Evolutionary conservation across 2,113 vertebrate species (phyloP).

Genomic region (Spea multiplicata): DNA sequence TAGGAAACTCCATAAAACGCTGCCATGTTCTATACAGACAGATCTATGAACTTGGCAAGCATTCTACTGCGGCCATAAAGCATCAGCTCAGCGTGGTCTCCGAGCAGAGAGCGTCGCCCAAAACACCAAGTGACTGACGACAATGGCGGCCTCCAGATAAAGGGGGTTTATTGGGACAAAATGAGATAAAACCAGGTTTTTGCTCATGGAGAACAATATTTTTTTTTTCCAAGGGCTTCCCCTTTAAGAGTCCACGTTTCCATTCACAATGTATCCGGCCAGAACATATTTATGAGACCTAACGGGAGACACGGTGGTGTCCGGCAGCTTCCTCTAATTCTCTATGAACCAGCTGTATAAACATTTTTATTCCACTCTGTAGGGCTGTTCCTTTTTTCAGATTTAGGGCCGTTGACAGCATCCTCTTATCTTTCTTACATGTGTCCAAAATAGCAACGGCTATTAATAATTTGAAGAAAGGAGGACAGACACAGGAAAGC

Average conservation of each 20-base stretch:
- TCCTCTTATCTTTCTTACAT: constrained; percentile 6
- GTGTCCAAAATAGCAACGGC: constrained; percentile 18
- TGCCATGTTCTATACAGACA: too few relatives aligned
- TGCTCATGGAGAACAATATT: too few relatives aligned
- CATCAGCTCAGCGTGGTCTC: too few relatives aligned
- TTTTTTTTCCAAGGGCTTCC: too few relatives aligned
- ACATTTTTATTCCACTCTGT: neutral
- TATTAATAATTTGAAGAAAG: neutral
- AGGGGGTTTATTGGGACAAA: too few relatives aligned
- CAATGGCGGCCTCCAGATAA: too few relatives aligned
- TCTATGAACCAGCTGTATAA: constrained; percentile 29
- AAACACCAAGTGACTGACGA: too few relatives aligned
- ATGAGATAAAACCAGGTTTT: too few relatives aligned
- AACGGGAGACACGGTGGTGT: constrained; percentile 3
- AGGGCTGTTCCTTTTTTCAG: neutral
- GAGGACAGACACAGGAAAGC: neutral
- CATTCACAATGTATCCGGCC: constrained; percentile 19
- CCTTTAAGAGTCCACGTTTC: neutral
- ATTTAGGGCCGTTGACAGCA: neutral
- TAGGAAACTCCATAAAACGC: too few relatives aligned
- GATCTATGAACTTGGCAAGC: too few relatives aligned
- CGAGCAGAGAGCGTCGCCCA: too few relatives aligned
- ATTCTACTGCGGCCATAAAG: too few relatives aligned
- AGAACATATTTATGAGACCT: constrained; percentile 7
- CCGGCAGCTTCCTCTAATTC: constrained; percentile 17